Percentiles rank a stretch among this genome's conserved stretches.
Conservation (phyloP, 2,888 invertebrate genomes). For the Creontiades dilutus region DNA sequence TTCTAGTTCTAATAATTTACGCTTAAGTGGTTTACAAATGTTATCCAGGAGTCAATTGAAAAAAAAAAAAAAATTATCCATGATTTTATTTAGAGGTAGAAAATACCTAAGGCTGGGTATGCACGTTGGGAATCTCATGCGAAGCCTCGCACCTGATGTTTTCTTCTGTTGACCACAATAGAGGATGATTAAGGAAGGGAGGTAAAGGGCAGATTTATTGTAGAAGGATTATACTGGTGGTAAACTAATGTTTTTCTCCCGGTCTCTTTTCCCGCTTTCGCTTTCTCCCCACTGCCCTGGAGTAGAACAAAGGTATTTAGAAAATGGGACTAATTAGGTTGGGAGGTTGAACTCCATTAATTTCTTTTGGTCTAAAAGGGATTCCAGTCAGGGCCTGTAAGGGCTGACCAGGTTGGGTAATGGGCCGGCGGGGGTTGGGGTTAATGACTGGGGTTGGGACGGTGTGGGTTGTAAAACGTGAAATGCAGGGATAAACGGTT, state of each 20-base stretch:
- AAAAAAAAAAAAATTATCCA: too few relatives aligned
- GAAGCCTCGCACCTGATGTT: too few relatives aligned
- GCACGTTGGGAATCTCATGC: too few relatives aligned
- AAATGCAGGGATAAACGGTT: slow-evolving; percentile 15
- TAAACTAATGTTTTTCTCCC: slow-evolving; percentile 6
- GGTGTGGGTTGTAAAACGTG: slow-evolving; percentile 3
- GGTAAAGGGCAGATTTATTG: slow-evolving; percentile 9
- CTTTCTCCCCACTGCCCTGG: neutral
- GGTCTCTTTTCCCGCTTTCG: slow-evolving; percentile 8
- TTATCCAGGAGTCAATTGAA: too few relatives aligned
- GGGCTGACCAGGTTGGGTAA: slow-evolving; percentile 32
- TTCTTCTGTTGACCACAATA: too few relatives aligned
- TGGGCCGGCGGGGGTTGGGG: neutral
- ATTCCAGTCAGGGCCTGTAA: slow-evolving; percentile 32
- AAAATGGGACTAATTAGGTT: slow-evolving; percentile 42
- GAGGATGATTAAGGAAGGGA: neutral
- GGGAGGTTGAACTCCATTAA: slow-evolving; percentile 13
- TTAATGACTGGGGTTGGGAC: slow-evolving; percentile 27
- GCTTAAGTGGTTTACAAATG: too few relatives aligned
- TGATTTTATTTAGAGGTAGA: too few relatives aligned
- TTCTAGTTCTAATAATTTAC: too few relatives aligned
- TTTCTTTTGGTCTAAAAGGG: slow-evolving; percentile 25
- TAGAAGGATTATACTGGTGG: neutral
- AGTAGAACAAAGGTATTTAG: neutral
- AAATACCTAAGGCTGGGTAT: too few relatives aligned